These are phyloP conservation scores for Eurois occulta DNA, from an alignment of 2,888 invertebrate species.

Conservation along the genomic window DNA sequence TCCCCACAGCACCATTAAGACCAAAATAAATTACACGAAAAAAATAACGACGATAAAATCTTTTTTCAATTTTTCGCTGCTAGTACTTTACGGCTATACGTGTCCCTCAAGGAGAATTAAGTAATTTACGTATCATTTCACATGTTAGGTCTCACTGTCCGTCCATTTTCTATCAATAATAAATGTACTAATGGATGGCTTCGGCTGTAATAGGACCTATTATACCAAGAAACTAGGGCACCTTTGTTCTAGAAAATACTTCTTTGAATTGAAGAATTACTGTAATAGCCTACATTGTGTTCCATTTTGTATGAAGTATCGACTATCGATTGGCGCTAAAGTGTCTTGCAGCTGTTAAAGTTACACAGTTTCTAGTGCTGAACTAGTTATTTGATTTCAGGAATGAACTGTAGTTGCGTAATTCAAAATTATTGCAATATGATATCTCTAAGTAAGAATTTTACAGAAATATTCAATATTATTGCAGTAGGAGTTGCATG, in stretches of 20 bases:
- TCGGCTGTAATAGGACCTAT: slow-evolving; percentile 42
- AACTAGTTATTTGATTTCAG: slow-evolving; percentile 13
- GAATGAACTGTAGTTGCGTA: background rate
- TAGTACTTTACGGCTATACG: slow-evolving; percentile 23
- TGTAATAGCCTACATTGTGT: slow-evolving; percentile 20
- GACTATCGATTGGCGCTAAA: slow-evolving; percentile 23
- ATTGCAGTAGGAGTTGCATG: background rate
- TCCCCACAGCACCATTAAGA: too few relatives aligned
- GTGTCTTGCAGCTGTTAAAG: slow-evolving; percentile 19
- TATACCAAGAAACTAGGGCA: slow-evolving; percentile 39
- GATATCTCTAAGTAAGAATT: background rate
- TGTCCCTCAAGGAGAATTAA: slow-evolving; percentile 35
- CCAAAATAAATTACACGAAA: background rate
- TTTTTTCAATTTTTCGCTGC: background rate
- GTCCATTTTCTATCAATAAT: slow-evolving; percentile 46
- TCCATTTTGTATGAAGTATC: slow-evolving; percentile 36
- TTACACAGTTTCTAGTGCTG: background rate
- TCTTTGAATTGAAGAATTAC: slow-evolving; percentile 24
- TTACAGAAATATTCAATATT: background rate
- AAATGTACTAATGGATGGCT: slow-evolving; percentile 46
- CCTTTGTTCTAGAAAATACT: slow-evolving; percentile 55
- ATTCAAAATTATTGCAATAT: background rate
- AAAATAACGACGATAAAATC: background rate
- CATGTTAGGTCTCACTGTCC: slow-evolving; percentile 13
- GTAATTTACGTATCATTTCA: slow-evolving; percentile 48